Evolutionary conservation across 1,140 invertebrate genomes (phyloP).

Genomic region (Thaumatotibia leucotreta): DNA sequence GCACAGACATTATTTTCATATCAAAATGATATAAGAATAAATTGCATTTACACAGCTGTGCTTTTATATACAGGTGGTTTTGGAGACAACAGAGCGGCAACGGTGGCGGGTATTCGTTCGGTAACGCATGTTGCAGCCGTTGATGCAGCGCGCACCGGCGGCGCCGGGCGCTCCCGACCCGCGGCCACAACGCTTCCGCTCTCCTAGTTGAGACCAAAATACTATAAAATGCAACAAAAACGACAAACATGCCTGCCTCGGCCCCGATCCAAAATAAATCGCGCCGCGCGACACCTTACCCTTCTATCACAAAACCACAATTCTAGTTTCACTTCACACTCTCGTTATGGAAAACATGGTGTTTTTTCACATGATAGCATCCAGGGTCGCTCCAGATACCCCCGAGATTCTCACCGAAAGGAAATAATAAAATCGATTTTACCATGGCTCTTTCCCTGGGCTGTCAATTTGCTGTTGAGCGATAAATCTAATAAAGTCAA

Average conservation of each 20-base stretch:
- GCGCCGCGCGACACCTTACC: slow-evolving; percentile 23
- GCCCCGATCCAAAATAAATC: slow-evolving; percentile 56
- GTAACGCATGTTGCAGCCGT: neutral
- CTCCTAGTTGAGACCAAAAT: slow-evolving; percentile 26
- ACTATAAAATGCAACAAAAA: slow-evolving; percentile 37
- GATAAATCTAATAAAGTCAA: slow-evolving; percentile 67
- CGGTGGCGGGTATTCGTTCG: neutral
- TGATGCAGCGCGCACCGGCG: neutral
- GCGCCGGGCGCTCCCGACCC: neutral
- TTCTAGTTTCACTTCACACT: neutral
- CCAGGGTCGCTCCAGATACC: neutral
- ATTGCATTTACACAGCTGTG: neutral
- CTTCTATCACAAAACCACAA: neutral
- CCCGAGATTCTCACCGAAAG: neutral
- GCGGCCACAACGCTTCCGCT: neutral
- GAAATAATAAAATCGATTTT: slow-evolving; percentile 58
- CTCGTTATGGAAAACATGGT: neutral
- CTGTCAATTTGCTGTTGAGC: slow-evolving; percentile 62
- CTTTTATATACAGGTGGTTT: neutral
- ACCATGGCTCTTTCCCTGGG: slow-evolving; percentile 70
- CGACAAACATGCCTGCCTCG: slow-evolving; percentile 38
- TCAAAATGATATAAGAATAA: neutral
- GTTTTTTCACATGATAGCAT: neutral
- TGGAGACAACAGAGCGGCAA: neutral
- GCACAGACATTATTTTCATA: too few species aligned